A percentile compares a stretch with the other conserved stretches of the same genome.
Conservation (phyloP, 2,888 invertebrate species). For the Lucinisca nassula region DNA sequence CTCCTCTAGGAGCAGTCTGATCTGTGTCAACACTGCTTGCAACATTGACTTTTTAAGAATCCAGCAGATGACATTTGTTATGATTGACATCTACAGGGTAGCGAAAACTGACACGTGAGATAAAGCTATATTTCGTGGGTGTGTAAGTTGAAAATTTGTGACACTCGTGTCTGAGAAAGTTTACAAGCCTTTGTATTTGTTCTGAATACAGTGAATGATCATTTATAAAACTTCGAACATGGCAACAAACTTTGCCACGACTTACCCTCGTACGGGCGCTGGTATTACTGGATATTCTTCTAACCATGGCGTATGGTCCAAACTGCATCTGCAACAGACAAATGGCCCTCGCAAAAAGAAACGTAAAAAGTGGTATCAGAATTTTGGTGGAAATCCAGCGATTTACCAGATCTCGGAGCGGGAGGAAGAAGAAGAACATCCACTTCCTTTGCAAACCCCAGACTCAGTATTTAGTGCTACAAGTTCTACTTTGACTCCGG, state of each 20-base stretch:
- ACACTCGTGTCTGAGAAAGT: too few species aligned
- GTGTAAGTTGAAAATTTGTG: too few species aligned
- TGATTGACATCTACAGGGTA: too few species aligned
- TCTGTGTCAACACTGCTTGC: too few species aligned
- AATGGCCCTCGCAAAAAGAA: slow-evolving; percentile 22
- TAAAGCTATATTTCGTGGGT: too few species aligned
- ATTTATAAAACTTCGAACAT: neutral
- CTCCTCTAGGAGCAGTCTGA: too few species aligned
- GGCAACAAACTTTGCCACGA: slow-evolving; percentile 46
- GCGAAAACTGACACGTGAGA: too few species aligned
- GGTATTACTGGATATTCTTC: slow-evolving; percentile 63
- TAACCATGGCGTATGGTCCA: slow-evolving; percentile 65
- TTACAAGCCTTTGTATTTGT: too few species aligned
- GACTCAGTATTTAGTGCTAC: neutral
- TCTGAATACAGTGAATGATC: too few species aligned
- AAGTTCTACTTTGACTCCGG: neutral
- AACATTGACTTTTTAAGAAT: too few species aligned
- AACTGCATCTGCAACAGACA: slow-evolving; percentile 39
- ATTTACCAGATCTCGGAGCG: slow-evolving; percentile 63
- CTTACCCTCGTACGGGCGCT: neutral
- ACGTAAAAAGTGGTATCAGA: slow-evolving; percentile 55
- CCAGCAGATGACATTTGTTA: too few species aligned
- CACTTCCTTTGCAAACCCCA: neutral
- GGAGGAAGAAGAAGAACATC: slow-evolving; percentile 34
- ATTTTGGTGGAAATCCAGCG: slow-evolving; percentile 42